Conservation (phyloP, 2,888 invertebrate genomes). For the Cepaea hortensis region DNA sequence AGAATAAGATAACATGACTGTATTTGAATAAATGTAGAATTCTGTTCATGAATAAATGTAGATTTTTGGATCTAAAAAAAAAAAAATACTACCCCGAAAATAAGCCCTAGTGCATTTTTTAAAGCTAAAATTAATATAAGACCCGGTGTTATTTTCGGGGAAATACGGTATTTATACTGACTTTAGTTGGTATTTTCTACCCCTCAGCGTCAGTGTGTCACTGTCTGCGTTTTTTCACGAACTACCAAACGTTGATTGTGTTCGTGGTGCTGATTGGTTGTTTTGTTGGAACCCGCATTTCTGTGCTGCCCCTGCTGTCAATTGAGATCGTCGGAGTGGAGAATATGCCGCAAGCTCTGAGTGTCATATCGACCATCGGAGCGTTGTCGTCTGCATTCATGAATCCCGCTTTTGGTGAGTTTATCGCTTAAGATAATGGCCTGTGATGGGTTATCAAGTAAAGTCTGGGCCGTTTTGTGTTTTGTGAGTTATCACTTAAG, state of each 20-base stretch:
- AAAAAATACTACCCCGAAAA: too few relatives aligned
- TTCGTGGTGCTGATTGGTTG: slow-evolving; percentile 56
- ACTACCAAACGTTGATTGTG: slow-evolving; percentile 50
- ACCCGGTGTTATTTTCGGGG: too few relatives aligned
- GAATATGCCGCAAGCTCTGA: slow-evolving; percentile 56
- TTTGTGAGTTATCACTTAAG: too few relatives aligned
- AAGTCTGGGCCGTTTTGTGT: too few relatives aligned
- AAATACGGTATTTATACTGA: background rate
- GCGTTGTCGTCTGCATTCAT: slow-evolving; percentile 50
- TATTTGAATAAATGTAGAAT: too few relatives aligned
- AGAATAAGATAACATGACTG: too few relatives aligned
- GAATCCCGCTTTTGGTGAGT: slow-evolving; percentile 58
- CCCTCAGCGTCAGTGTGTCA: slow-evolving; percentile 23
- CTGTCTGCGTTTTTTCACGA: slow-evolving; percentile 43
- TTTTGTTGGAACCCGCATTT: slow-evolving; percentile 56
- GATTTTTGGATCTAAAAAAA: too few relatives aligned
- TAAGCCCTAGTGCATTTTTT: too few relatives aligned
- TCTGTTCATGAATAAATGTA: too few relatives aligned
- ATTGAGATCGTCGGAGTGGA: slow-evolving; percentile 59
- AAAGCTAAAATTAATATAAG: too few relatives aligned
- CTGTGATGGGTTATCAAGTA: background rate
- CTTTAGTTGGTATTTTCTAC: background rate
- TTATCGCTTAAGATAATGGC: background rate
- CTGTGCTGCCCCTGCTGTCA: slow-evolving; percentile 55
- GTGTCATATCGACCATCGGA: slow-evolving; percentile 53